Evolutionary conservation across 1,140 invertebrate genomes (phyloP).

Genomic region (Thaumatotibia leucotreta): DNA sequence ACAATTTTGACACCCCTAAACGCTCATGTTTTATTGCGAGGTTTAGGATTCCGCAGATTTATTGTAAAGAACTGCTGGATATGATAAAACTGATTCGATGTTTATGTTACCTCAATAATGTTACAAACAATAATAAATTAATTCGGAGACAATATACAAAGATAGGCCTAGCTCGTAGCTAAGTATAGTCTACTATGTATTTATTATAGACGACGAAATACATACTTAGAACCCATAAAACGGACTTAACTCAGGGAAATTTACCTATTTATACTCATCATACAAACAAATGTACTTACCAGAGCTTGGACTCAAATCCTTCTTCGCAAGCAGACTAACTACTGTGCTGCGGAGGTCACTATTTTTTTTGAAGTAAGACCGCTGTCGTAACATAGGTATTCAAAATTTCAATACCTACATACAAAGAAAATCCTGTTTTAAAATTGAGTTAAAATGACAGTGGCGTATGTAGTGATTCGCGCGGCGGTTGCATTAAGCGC

Average conservation of each 20-base stretch:
- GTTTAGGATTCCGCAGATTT: neutral
- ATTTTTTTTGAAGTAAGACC: neutral
- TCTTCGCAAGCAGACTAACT: too few relatives aligned
- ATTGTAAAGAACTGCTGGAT: neutral
- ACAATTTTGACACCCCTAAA: constrained; percentile 64
- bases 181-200: too few relatives aligned
- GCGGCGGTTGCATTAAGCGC: constrained; percentile 65
- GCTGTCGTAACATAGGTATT: neutral
- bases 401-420: constrained; percentile 22
- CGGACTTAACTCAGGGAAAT: too few relatives aligned
- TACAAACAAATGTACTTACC: too few relatives aligned
- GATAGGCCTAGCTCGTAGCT: too few relatives aligned
- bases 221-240: too few relatives aligned
- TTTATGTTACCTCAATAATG: neutral
- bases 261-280: too few relatives aligned
- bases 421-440: constrained; percentile 38
- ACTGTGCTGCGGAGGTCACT: too few relatives aligned
- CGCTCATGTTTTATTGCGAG: constrained; percentile 53
- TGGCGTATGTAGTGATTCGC: constrained; percentile 70
- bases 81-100: neutral
- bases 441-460: constrained; percentile 76
- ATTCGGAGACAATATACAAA: too few relatives aligned
- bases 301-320: too few relatives aligned
- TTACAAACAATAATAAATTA: too few relatives aligned
- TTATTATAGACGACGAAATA: too few relatives aligned